Evolutionary conservation across 2,888 invertebrate species (phyloP).

Genomic region (Automeris io): DNA sequence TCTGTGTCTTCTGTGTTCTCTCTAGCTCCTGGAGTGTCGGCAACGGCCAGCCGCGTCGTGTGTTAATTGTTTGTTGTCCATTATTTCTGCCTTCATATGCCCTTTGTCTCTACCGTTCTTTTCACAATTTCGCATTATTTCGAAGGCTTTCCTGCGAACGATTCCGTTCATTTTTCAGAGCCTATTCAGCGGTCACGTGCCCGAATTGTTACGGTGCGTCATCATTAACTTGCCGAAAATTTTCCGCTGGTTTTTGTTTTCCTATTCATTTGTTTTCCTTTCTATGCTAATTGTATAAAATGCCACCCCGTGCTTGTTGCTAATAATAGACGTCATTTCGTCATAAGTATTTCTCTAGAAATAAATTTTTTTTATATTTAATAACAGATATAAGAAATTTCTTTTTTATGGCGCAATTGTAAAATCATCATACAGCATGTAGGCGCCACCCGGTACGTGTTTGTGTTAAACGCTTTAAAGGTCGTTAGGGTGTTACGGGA

Average conservation of each 20-base stretch:
- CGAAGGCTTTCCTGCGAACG: conserved; percentile 59
- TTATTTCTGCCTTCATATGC: conserved; percentile 76
- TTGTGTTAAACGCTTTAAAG: too few species aligned
- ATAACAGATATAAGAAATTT: too few species aligned
- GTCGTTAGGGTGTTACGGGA: too few species aligned
- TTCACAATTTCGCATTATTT: conserved; percentile 60
- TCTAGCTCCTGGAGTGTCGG: conserved; percentile 22
- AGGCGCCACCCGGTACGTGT: too few species aligned
- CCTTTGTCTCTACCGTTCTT: conserved; percentile 66
- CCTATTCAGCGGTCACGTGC: conserved; percentile 48
- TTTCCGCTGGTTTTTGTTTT: conserved; percentile 10
- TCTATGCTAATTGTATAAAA: too few species aligned
- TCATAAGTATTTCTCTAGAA: too few species aligned
- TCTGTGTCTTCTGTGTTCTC: too few species aligned
- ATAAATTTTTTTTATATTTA: too few species aligned
- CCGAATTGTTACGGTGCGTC: conserved; percentile 61
- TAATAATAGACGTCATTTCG: too few species aligned
- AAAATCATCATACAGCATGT: too few species aligned
- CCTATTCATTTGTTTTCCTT: not conserved
- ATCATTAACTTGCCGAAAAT: conserved; percentile 57
- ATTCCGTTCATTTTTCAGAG: conserved; percentile 63
- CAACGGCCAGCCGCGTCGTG: conserved; percentile 39
- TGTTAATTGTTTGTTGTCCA: conserved; percentile 76
- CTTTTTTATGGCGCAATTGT: too few species aligned
- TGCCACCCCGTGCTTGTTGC: too few species aligned